A percentile compares a stretch with the other conserved stretches of the same genome.
These are phyloP conservation scores for Heteromyza rotundicornis DNA, from an alignment of 2,888 invertebrate genomes.

Conservation along the genomic window DNA sequence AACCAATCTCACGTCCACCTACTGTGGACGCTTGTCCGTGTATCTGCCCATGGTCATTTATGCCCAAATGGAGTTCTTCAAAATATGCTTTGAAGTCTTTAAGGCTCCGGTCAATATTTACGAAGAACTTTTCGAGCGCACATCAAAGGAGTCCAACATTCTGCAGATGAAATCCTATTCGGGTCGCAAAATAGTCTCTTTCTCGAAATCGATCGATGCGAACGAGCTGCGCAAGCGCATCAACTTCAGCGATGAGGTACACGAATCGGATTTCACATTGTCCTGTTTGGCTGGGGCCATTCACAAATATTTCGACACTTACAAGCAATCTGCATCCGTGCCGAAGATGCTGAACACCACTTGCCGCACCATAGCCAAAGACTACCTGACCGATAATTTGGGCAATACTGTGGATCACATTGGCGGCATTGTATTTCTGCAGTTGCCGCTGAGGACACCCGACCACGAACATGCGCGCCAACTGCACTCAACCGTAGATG, in stretches of 20 bases:
- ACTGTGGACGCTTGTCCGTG: slow-evolving; percentile 48
- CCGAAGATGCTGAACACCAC: slow-evolving; percentile 56
- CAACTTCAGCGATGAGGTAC: slow-evolving; percentile 42
- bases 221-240: slow-evolving; percentile 48
- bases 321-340: slow-evolving; percentile 37
- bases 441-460: slow-evolving; percentile 51
- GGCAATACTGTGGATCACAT: slow-evolving; percentile 52
- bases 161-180: slow-evolving; percentile 59
- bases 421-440: slow-evolving; percentile 59
- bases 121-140: slow-evolving; percentile 55
- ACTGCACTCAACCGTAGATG: slow-evolving; percentile 53
- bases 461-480: slow-evolving; percentile 44
- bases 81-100: slow-evolving; percentile 54
- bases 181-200: slow-evolving; percentile 59
- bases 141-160: slow-evolving; percentile 54
- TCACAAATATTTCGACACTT: slow-evolving; percentile 51
- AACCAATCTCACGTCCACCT: slow-evolving; percentile 46
- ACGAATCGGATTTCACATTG: slow-evolving; percentile 57
- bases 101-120: slow-evolving; percentile 58
- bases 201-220: slow-evolving; percentile 58
- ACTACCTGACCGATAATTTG: slow-evolving; percentile 55
- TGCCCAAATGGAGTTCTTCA: slow-evolving; percentile 53
- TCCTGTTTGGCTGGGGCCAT: slow-evolving; percentile 57
- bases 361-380: slow-evolving; percentile 56
- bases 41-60: slow-evolving; percentile 55